phyloP scores from a whole-genome alignment of 2,888 invertebrate genomes.

The Halictus quadricinctus region DNA sequence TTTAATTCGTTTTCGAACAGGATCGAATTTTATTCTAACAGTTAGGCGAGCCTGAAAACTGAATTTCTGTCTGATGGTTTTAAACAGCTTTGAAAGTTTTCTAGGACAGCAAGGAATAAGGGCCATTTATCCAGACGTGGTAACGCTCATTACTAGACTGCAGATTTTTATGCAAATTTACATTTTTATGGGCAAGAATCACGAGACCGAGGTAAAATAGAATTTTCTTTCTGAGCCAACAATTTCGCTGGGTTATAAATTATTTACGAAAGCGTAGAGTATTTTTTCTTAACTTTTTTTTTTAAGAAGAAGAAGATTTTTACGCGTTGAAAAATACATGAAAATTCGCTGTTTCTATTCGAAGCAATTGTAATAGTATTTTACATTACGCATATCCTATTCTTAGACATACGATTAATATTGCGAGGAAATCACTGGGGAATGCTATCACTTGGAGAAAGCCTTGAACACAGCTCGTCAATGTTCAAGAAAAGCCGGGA shows the following conservation, averaged over 20 bases:
- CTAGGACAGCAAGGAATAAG: background rate
- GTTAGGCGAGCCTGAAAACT: background rate
- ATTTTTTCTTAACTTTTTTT: background rate
- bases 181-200: background rate
- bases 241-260: background rate
- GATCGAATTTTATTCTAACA: background rate
- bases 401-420: background rate
- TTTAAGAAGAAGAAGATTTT: background rate
- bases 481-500: background rate
- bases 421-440: background rate
- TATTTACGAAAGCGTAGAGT: background rate
- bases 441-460: background rate
- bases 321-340: background rate
- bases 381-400: no score
- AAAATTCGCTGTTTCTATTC: background rate
- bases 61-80: background rate
- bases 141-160: background rate
- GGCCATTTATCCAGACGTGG: background rate
- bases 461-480: background rate
- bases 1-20: background rate
- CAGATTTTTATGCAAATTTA: slow-evolving; percentile 10
- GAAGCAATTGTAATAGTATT: no score
- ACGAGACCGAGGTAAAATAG: background rate
- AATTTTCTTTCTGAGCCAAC: background rate
- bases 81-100: background rate